A percentile compares a stretch with the other conserved stretches of the same genome.
phyloP scores from a whole-genome alignment of 2,797 vertebrate genomes.

The Gallirallus australis region DNA sequence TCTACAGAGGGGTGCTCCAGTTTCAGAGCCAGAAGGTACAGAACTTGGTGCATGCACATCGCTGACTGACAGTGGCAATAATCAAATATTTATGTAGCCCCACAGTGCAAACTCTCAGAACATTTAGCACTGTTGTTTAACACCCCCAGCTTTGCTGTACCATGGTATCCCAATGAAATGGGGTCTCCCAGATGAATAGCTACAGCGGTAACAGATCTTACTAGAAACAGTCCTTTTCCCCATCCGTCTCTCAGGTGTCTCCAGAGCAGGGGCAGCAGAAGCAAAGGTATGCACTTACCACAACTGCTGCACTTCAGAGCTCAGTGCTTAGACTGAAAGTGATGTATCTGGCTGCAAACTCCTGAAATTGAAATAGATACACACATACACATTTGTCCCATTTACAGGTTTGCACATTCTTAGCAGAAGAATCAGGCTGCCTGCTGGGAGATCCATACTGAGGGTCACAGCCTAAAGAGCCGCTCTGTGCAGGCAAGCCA shows the following conservation, averaged over 20 bases:
- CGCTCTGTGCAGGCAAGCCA: background rate
- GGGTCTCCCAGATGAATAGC: background rate
- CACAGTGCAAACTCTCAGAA: background rate
- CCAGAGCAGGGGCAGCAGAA: background rate
- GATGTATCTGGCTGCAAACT: background rate
- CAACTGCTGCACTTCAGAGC: background rate
- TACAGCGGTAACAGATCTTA: background rate
- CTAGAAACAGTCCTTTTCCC: background rate
- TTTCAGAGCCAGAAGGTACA: background rate
- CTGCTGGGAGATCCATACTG: background rate
- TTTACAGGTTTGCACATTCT: background rate
- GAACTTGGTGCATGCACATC: background rate
- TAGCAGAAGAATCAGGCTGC: background rate
- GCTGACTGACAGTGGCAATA: background rate
- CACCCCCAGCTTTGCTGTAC: background rate
- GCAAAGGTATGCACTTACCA: background rate
- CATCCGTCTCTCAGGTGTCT: background rate
- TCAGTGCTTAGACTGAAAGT: background rate
- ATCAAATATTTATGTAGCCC: background rate
- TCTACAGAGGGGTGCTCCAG: background rate
- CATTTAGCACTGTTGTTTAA: background rate
- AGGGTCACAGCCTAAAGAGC: background rate
- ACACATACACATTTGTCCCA: background rate
- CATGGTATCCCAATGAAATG: background rate
- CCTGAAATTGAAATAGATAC: background rate